Evolutionary conservation across 2,797 vertebrate genomes (phyloP), one percentile per base, ranked within the genome.

Genomic region (Hyperoplus lanceolatus): DNA sequence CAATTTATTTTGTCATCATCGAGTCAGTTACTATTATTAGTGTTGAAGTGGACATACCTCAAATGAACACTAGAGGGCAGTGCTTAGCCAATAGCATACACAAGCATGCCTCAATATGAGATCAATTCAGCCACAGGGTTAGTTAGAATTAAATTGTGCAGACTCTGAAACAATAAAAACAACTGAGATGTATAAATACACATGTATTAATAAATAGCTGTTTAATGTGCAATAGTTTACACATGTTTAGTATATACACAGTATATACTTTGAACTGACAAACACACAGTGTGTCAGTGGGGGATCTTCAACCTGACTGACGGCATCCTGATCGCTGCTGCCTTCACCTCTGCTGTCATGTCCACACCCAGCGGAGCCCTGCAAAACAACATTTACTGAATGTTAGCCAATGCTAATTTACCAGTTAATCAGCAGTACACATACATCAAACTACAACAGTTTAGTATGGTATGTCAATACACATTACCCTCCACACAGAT

Each of bases 361-460:
- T 99, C 96, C 63, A 90, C 86, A 78, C 98, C 98, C 82, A 99
- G 94, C 3, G 94, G 94, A 62, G 97, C 97, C 93, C 98, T 99
- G 84, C 14, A 92, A 90, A 1, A 77, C 13, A 73, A 36, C 60
- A 45, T 10, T 4, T 0, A 45, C 10, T 16, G 13, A 39, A 48
- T 1, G 13, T 70, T 2, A 82, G 46, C 7, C 36, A 13, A 15
- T 16, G 38, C 7, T 7, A 0, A 54, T 59, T 73, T 49, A 29
- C 29, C 29, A 29, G 29, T 29, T 29, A 57, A 59, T 39, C 8
- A 46, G 11, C 29, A 6, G 39, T 11, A 3, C 9, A 77, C 9
- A 59, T 0, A 36, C 13, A 64, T 12, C 3, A 5, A 15, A 45
- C 36, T 0, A 18, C 5, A 29, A n/a, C 1, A n/a, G 16, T 18